These are phyloP conservation scores for Rhinichthys klamathensis DNA, from an alignment of 2,113 vertebrate genomes.

Conservation along the genomic window DNA sequence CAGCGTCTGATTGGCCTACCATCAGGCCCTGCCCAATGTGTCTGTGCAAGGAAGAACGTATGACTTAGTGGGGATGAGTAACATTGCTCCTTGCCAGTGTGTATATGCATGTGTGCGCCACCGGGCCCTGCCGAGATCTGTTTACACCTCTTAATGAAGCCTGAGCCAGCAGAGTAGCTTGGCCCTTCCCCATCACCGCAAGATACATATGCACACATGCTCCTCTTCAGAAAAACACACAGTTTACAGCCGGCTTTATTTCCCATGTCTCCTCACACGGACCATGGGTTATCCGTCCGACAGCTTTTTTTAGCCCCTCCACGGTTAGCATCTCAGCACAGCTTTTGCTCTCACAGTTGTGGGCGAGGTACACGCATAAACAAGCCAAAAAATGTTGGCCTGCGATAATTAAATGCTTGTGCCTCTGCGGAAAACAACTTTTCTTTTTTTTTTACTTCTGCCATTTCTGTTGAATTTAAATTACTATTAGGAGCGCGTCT, in stretches of 20 bases:
- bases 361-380: constrained; percentile 68
- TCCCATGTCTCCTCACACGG: constrained; percentile 66
- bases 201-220: constrained; percentile 56
- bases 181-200: constrained; percentile 70
- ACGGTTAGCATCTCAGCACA: constrained; percentile 73
- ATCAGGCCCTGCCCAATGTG: constrained; percentile 44
- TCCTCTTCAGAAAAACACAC: constrained; percentile 67
- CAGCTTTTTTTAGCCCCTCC: constrained; percentile 66
- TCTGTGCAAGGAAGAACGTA: constrained; percentile 52
- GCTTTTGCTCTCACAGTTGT: constrained; percentile 74
- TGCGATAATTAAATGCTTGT: constrained; percentile 87
- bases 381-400: constrained; percentile 76
- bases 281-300: constrained; percentile 60
- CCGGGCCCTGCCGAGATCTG: constrained; percentile 65
- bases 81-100: constrained; percentile 21
- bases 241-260: constrained; percentile 73
- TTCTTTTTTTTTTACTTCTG: constrained; percentile 48
- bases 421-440: constrained; percentile 79
- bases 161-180: constrained; percentile 63
- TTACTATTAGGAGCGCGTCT: constrained; percentile 80
- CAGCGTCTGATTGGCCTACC: constrained; percentile 38
- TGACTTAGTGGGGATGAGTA: constrained; percentile 18
- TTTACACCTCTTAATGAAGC: constrained; percentile 72
- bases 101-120: constrained; percentile 60
- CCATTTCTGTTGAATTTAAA: constrained; percentile 86